Base-by-base conservation (phyloP, 2,888 invertebrate genomes). In the Pterobdella sp. region DNA sequence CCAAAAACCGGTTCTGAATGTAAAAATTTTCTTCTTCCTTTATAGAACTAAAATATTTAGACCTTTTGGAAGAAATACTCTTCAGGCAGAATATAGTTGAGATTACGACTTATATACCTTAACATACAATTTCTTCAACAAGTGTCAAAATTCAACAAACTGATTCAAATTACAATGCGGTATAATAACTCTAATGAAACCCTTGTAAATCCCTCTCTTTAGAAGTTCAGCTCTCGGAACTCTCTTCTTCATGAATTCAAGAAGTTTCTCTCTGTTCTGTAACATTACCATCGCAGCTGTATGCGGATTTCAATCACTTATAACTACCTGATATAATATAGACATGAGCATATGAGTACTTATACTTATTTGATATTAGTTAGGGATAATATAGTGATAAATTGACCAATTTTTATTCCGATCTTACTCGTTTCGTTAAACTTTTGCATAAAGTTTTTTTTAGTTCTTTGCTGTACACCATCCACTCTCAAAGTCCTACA, bases 1-100 rank as follows among this genome's bases (percentile, higher is more conserved):
- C 71, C 71, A 63, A 71, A 71, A 1, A 34, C 36, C 4, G 71
- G 63, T n/a, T 71, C 71, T 71, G n/a, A 3, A 49, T 10, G 22
- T 4, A 31, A 26, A 10, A 10, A 34, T 64, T 10, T 18, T 64
- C 14, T 49, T n/a, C 52, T 49, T 18, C n/a, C 14, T 14, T 18
- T 49, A 18, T 49, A n/a, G n/a, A n/a, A n/a, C n/a, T n/a, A n/a
- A n/a, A n/a, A n/a, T n/a, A n/a, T n/a, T n/a, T n/a, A n/a, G n/a
- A n/a, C n/a, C n/a, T n/a, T n/a, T n/a, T n/a, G n/a, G n/a, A n/a
- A n/a, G n/a, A n/a, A n/a, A n/a, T n/a, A n/a, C n/a, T n/a, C n/a
- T n/a, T n/a, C n/a, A n/a, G n/a, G n/a, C n/a, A n/a, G n/a, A n/a
- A n/a, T n/a, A n/a, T 18, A 49, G 52, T 18, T 49, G 52, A n/a